Percentiles rank a stretch among this genome's conserved stretches.
These are phyloP conservation scores for Lysandra coridon DNA, from an alignment of 2,888 invertebrate genomes.

Conservation along the genomic window DNA sequence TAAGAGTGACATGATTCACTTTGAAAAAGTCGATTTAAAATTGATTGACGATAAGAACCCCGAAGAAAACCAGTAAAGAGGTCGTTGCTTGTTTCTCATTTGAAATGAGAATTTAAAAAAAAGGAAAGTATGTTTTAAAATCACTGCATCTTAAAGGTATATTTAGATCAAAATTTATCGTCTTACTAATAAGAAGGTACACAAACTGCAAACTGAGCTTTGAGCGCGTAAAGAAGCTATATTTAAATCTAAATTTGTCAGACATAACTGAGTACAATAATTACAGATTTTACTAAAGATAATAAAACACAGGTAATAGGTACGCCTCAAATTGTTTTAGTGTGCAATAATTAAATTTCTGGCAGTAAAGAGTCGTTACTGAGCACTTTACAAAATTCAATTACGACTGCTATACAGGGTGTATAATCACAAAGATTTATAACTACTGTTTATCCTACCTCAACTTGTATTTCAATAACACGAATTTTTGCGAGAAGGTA, in stretches of 20 bases:
- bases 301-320: not conserved
- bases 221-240: not conserved
- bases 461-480: not conserved
- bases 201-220: not conserved
- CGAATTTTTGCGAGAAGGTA: not conserved
- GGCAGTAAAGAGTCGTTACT: slow-evolving; percentile 52
- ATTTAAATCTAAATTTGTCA: not conserved
- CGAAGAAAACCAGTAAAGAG: not conserved
- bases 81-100: not conserved
- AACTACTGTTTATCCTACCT: slow-evolving; percentile 4
- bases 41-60: slow-evolving; percentile 9
- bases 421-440: not conserved
- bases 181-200: not conserved
- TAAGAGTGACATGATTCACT: slow-evolving; percentile 18
- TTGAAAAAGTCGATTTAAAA: not conserved
- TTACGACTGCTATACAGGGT: slow-evolving; percentile 42
- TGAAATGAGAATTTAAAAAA: not conserved
- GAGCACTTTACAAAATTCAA: slow-evolving; percentile 60
- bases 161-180: not conserved
- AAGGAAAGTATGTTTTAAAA: not conserved
- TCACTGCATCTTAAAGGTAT: not conserved
- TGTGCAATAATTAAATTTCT: slow-evolving; percentile 57
- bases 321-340: slow-evolving; percentile 48
- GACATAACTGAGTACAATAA: not conserved
- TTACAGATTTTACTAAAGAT: not conserved